Percentiles rank a stretch among this genome's conserved stretches.
Conservation (phyloP, 2,113 vertebrate genomes). For the Acrocephalus kingi region DNA sequence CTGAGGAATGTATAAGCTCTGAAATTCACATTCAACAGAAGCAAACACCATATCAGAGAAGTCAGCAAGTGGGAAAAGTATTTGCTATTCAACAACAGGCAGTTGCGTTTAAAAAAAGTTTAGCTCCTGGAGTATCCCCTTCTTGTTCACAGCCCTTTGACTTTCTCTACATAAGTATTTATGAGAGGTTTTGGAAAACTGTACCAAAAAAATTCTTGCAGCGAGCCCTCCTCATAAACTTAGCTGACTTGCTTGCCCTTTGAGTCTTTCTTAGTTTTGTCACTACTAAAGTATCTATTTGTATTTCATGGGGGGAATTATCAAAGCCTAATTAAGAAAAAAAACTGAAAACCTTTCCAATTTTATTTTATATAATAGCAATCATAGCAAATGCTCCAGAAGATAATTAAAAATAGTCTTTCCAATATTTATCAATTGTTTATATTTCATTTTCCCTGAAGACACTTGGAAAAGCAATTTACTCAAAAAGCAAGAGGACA, state of each 20-base stretch:
- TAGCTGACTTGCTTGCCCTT: background rate
- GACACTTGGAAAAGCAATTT: background rate
- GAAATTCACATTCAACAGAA: background rate
- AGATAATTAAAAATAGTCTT: background rate
- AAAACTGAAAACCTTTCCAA: accelerated
- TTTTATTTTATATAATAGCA: background rate
- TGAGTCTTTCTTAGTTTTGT: background rate
- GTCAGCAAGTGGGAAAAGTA: background rate
- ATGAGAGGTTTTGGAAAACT: background rate
- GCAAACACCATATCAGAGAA: background rate
- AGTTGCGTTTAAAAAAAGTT: background rate
- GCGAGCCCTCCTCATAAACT: background rate
- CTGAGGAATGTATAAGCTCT: background rate
- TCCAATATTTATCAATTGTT: background rate
- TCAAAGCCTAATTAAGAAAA: background rate
- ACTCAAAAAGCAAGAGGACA: background rate
- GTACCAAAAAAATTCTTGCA: background rate
- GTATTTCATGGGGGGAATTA: background rate
- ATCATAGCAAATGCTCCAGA: background rate
- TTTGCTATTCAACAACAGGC: background rate
- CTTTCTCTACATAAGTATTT: background rate
- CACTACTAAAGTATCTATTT: background rate
- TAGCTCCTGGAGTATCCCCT: background rate
- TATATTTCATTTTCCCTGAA: background rate
- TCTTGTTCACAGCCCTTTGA: background rate